These are phyloP conservation scores for Chaitophorus viminalis DNA, from an alignment of 2,888 invertebrate genomes.

Conservation along the genomic window DNA sequence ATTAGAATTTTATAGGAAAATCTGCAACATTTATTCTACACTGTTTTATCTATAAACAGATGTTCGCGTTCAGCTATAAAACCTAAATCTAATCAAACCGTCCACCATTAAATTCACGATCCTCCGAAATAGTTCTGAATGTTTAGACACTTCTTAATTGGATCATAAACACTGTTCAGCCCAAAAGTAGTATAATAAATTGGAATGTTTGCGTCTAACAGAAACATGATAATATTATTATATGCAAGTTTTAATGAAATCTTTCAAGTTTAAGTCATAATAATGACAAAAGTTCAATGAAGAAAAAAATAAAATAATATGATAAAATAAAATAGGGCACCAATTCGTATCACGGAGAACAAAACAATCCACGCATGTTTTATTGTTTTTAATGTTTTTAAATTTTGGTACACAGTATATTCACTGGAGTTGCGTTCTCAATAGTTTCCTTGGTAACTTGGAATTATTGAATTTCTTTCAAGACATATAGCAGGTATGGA, in stretches of 20 bases:
- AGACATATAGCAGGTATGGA: too few species aligned
- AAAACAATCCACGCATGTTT: too few species aligned
- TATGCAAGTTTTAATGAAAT: background rate
- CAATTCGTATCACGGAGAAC: too few species aligned
- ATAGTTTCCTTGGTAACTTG: too few species aligned
- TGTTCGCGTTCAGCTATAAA: background rate
- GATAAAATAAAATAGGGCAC: too few species aligned
- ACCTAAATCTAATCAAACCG: slow-evolving; percentile 3
- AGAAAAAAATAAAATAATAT: too few species aligned
- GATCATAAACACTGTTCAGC: background rate
- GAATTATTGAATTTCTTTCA: too few species aligned
- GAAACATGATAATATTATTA: background rate
- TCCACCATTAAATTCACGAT: background rate
- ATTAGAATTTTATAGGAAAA: background rate
- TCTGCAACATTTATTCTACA: background rate
- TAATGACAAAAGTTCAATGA: too few species aligned
- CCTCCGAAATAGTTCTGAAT: background rate
- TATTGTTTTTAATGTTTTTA: too few species aligned
- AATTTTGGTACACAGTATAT: too few species aligned
- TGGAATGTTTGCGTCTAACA: background rate
- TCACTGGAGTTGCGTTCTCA: too few species aligned
- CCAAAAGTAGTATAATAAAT: background rate
- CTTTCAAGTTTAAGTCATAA: too few species aligned
- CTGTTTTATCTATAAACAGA: background rate
- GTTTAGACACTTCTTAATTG: background rate